Conservation (phyloP, 2,797 vertebrate species). For the Peromyscus melanophrys region DNA sequence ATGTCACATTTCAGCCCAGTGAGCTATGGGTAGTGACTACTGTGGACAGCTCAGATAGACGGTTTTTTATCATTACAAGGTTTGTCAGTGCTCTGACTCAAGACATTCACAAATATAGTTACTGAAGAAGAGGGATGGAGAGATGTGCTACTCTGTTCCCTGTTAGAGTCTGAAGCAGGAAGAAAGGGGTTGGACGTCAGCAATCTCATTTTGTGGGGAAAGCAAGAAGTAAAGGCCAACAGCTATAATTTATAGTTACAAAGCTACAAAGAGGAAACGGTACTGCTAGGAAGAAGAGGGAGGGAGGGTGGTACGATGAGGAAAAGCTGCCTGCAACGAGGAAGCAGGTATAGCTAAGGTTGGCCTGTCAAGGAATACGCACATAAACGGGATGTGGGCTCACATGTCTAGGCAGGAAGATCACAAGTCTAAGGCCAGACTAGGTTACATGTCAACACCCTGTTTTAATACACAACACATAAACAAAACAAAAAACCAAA, state of each 20-base stretch:
- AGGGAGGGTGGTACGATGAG: not conserved
- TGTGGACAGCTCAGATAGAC: not conserved
- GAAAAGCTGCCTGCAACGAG: accelerated
- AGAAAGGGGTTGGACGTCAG: not conserved
- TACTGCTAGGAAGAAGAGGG: not conserved
- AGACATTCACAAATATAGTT: not conserved
- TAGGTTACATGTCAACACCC: not conserved
- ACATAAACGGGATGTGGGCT: not conserved
- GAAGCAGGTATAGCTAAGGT: not conserved
- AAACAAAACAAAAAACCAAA: not conserved
- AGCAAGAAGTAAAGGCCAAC: not conserved
- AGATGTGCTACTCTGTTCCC: not conserved
- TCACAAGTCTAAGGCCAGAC: not conserved
- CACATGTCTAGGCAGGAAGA: not conserved
- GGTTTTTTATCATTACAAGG: not conserved
- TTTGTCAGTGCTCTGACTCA: not conserved
- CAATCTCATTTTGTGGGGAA: not conserved
- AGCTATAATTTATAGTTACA: not conserved
- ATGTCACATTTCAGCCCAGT: not conserved
- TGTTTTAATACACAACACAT: not conserved
- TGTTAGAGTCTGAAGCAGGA: not conserved
- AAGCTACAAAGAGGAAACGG: not conserved
- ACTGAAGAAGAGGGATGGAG: not conserved
- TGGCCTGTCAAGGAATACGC: not conserved
- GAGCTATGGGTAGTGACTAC: not conserved